A percentile compares a stretch with the other conserved stretches of the same genome.
Evolutionary conservation across 2,113 vertebrate species (phyloP).

Genomic region (Tiliqua scincoides): DNA sequence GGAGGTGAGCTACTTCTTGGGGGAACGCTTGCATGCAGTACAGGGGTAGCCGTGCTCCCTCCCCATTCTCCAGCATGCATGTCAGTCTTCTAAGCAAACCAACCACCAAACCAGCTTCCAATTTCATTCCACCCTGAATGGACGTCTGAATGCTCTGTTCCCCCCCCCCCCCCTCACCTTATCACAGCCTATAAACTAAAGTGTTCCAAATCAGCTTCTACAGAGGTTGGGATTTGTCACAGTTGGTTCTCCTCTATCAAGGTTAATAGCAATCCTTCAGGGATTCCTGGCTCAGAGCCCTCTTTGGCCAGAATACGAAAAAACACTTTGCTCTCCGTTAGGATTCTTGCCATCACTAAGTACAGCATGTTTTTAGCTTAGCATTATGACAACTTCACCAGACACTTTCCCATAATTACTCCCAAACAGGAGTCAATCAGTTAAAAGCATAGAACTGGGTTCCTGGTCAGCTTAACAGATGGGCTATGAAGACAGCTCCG

Average conservation of each 20-base stretch:
- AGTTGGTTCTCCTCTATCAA: slow-evolving; percentile 13
- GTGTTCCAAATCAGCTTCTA: background rate
- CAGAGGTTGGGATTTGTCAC: slow-evolving; percentile 5
- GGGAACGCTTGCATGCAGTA: no score
- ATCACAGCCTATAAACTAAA: background rate
- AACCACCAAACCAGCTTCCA: background rate
- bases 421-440: background rate
- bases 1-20: no score
- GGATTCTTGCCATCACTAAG: background rate
- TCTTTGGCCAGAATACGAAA: slow-evolving; percentile 13
- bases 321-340: slow-evolving; percentile 17
- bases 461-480: background rate
- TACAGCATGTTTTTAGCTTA: background rate
- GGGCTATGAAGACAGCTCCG: background rate
- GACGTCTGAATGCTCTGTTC: background rate
- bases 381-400: slow-evolving; percentile 4
- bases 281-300: background rate
- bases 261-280: slow-evolving; percentile 23
- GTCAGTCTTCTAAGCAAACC: background rate
- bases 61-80: background rate
- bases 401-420: background rate
- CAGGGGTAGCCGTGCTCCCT: no score
- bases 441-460: background rate
- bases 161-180: background rate
- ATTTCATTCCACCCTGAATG: background rate